phyloP scores from a whole-genome alignment of 2,888 invertebrate species.

The Ceriagrion tenellum region DNA sequence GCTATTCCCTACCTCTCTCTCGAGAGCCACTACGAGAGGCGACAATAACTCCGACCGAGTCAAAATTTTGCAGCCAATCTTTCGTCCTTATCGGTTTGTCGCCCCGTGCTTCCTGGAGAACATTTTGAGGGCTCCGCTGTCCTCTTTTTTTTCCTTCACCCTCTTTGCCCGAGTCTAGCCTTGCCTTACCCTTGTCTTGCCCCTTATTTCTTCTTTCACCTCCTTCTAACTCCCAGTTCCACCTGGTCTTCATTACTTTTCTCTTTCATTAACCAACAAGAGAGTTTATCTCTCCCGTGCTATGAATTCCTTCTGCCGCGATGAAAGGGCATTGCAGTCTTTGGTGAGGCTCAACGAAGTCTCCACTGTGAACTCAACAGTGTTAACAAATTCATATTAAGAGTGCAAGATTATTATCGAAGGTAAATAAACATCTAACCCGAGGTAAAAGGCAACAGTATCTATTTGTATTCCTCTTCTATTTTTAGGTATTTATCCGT shows the following conservation, averaged over 20 bases:
- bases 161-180: neutral
- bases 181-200: no score
- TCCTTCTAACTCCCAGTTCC: neutral
- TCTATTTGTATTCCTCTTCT: no score
- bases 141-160: neutral
- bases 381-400: no score
- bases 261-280: neutral
- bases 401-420: no score
- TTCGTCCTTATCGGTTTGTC: conserved; percentile 53
- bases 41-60: conserved; percentile 60
- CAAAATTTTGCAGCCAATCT: conserved; percentile 50
- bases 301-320: neutral
- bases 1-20: neutral
- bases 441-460: no score
- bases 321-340: neutral
- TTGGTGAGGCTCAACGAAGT: no score
- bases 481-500: no score
- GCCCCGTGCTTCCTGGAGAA: neutral
- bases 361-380: neutral
- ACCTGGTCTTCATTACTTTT: neutral
- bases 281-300: neutral
- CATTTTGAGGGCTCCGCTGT: neutral
- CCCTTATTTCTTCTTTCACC: neutral
- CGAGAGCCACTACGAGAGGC: conserved; percentile 37
- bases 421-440: no score